Evolutionary conservation across 2,113 vertebrate species (phyloP).

Genomic region (Apaloderma vittatum): DNA sequence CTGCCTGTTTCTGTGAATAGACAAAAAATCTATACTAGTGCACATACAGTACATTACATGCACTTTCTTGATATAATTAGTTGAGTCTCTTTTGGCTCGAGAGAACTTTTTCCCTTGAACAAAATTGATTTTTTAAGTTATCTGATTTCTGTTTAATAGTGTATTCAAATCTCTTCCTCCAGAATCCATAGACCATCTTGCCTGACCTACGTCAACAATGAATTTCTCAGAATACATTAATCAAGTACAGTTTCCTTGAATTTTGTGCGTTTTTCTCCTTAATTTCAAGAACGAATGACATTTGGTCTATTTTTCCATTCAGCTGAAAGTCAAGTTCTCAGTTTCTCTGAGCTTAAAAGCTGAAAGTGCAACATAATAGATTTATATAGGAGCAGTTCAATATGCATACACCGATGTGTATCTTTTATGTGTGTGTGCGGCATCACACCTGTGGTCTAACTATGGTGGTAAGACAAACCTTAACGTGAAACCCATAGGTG

Average conservation of each 20-base stretch:
- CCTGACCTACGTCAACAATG: constrained; percentile 62
- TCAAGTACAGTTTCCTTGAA: constrained; percentile 49
- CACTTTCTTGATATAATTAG: constrained; percentile 71
- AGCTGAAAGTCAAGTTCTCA: constrained; percentile 46
- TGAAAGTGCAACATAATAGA: neutral
- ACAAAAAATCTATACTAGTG: constrained; percentile 65
- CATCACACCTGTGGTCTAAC: neutral
- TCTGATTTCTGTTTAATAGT: constrained; percentile 77
- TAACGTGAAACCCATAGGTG: neutral
- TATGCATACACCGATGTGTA: neutral
- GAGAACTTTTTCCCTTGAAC: constrained; percentile 68
- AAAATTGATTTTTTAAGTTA: constrained; percentile 78
- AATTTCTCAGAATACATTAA: constrained; percentile 63
- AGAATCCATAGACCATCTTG: constrained; percentile 70
- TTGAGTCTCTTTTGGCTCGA: constrained; percentile 66
- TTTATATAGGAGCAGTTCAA: neutral
- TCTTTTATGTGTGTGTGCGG: neutral
- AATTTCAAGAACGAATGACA: neutral
- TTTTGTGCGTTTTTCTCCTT: constrained; percentile 32
- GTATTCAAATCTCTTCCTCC: constrained; percentile 70
- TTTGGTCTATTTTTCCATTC: constrained; percentile 38
- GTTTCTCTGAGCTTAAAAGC: constrained; percentile 21
- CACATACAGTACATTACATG: constrained; percentile 56
- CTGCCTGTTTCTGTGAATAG: constrained; percentile 44
- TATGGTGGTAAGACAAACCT: neutral